Base-by-base conservation (phyloP, 2,888 invertebrate genomes). In the Stenolophus ochropezus region DNA sequence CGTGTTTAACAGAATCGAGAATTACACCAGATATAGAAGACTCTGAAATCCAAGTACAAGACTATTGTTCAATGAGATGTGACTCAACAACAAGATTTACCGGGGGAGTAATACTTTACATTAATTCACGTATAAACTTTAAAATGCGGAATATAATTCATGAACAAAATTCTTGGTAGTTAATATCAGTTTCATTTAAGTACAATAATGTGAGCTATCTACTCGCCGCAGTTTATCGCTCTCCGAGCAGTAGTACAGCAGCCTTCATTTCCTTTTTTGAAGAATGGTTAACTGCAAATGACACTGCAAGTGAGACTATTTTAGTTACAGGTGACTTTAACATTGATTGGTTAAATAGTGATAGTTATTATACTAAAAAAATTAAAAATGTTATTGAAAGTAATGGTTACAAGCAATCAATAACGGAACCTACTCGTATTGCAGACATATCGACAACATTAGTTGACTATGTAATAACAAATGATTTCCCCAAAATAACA, bases 401-500 rank as follows among this genome's bases (percentile, higher is more conserved):
- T n/a, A n/a, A n/a, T n/a, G n/a, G n/a, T n/a, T n/a, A n/a, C n/a
- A n/a, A n/a, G n/a, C n/a, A n/a, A n/a, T n/a, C n/a, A n/a, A n/a
- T n/a, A n/a, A n/a, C n/a, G n/a, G n/a, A n/a, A n/a, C n/a, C n/a
- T n/a, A n/a, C n/a, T n/a, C n/a, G n/a, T n/a, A n/a, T n/a, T n/a
- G n/a, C n/a, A n/a, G n/a, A n/a, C n/a, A n/a, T n/a, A n/a, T n/a
- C n/a, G n/a, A n/a, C n/a, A n/a, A n/a, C n/a, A n/a, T n/a, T n/a
- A n/a, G n/a, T n/a, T n/a, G 58, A 58, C 4, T 58, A 21, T 58
- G 20, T 18, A 2, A 58, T 58, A 4, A 18, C 18, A 4, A 58
- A 58, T 58, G 14, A 58, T 58, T 58, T 16, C 20, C 58, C 58
- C 4, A 58, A 58, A 58, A 58, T n/a, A n/a, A n/a, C n/a, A n/a